Percentiles rank a stretch among this genome's conserved stretches.
These are phyloP conservation scores for Rousettus madagascariensis DNA, from an alignment of 2,797 vertebrate species.

Conservation along the genomic window DNA sequence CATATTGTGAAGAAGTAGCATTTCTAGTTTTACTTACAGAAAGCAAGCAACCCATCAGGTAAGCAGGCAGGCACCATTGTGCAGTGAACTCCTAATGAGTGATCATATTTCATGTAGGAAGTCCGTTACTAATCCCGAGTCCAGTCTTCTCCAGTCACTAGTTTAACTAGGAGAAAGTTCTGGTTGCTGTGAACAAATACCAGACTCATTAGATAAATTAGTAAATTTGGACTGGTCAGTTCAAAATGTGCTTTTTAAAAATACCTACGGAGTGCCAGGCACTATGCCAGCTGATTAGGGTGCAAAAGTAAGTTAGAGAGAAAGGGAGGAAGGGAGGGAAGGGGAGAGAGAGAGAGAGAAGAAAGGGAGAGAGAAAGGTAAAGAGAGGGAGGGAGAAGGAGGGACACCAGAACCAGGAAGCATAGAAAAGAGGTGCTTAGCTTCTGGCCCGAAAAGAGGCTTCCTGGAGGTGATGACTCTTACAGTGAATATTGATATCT, in stretches of 20 bases:
- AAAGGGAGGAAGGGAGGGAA: too few relatives aligned
- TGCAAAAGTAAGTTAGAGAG: not conserved
- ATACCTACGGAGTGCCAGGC: not conserved
- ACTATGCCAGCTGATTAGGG: not conserved
- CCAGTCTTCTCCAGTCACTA: not conserved
- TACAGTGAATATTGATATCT: not conserved
- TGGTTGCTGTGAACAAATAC: not conserved
- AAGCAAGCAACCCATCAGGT: not conserved
- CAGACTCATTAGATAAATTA: not conserved
- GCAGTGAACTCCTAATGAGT: not conserved
- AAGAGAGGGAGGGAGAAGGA: too few relatives aligned
- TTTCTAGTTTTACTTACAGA: not conserved
- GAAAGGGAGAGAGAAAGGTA: too few relatives aligned
- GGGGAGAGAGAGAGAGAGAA: too few relatives aligned
- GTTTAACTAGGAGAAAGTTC: not conserved
- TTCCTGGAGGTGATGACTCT: not conserved
- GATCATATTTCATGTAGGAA: not conserved
- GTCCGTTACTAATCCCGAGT: not conserved
- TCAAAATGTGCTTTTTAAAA: not conserved
- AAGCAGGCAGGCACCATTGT: not conserved
- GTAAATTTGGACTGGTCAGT: not conserved
- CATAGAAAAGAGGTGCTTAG: not conserved
- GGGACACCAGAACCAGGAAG: not conserved
- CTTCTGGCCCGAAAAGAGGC: not conserved
- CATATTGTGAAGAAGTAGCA: rapidly evolving